Percentiles rank a stretch among this genome's conserved stretches.
Evolutionary conservation across 2,888 invertebrate species (phyloP).

Genomic region (Biston betularia): DNA sequence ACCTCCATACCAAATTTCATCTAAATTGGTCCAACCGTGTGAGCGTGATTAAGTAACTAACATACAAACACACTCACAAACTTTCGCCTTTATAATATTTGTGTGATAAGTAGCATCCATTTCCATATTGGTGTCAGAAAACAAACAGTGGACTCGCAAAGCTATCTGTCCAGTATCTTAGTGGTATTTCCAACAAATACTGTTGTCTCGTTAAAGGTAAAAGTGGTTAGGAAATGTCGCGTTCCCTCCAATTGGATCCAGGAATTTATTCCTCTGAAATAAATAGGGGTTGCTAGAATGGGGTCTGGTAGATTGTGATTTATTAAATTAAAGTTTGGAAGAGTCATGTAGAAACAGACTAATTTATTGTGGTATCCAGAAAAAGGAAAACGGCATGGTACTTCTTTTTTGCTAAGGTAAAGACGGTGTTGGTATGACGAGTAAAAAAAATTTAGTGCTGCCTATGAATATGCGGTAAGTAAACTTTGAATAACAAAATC

Average conservation of each 20-base stretch:
- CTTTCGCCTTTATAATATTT: no score
- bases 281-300: conserved; percentile 15
- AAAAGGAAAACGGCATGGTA: no score
- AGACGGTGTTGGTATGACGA: no score
- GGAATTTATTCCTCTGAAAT: conserved; percentile 29
- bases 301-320: conserved; percentile 8
- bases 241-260: conserved; percentile 34
- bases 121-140: background rate
- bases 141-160: conserved; percentile 25
- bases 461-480: no score
- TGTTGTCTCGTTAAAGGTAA: conserved; percentile 44
- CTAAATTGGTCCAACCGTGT: no score
- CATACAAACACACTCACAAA: no score
- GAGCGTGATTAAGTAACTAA: no score
- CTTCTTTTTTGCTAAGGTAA: no score
- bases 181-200: conserved; percentile 45
- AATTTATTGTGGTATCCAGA: background rate
- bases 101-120: no score
- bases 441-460: no score
- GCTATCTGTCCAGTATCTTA: conserved; percentile 36
- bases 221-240: conserved; percentile 40
- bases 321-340: conserved; percentile 13
- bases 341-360: background rate
- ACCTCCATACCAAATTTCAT: no score
- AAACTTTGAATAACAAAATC: no score